phyloP scores from a whole-genome alignment of 2,113 vertebrate species.

The Tapirus terrestris region DNA sequence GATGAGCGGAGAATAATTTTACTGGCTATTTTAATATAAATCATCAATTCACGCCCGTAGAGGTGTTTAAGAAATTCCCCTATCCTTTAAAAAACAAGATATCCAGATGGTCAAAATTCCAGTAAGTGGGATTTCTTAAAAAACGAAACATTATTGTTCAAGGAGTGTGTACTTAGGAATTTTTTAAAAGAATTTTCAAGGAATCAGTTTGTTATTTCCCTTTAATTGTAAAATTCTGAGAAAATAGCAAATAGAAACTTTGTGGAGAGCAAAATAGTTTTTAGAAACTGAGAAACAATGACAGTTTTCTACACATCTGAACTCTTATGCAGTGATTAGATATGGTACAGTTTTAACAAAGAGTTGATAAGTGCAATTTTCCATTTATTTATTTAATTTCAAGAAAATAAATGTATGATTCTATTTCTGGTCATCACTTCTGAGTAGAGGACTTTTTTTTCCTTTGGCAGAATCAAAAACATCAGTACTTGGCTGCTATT shows the following conservation, averaged over 20 bases:
- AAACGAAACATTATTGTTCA: not conserved
- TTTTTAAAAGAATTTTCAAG: constrained; percentile 55
- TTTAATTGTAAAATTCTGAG: constrained; percentile 58
- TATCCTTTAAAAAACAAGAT: constrained; percentile 53
- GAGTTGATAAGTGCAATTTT: constrained; percentile 24
- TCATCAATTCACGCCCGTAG: not conserved
- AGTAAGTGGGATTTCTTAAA: constrained; percentile 40
- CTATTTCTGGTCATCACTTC: constrained; percentile 55
- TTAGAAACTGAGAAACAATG: constrained; percentile 43
- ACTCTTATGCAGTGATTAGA: constrained; percentile 1
- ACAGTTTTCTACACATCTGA: constrained; percentile 43
- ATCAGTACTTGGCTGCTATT: constrained; percentile 45
- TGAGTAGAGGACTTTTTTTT: not conserved
- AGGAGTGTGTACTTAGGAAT: not conserved
- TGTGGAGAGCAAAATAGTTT: constrained; percentile 2
- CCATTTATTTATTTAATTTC: constrained; percentile 58
- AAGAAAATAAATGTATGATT: constrained; percentile 51
- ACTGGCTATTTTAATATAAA: constrained; percentile 15
- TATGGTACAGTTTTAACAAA: constrained; percentile 46
- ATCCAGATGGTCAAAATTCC: constrained; percentile 40
- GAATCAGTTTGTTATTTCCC: constrained; percentile 46
- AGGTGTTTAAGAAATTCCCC: not conserved
- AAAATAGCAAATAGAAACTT: constrained; percentile 26
- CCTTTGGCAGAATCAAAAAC: constrained; percentile 37
- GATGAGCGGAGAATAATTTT: constrained; percentile 20